phyloP scores from a whole-genome alignment of 2,113 vertebrate species.

The Laticauda colubrina region DNA sequence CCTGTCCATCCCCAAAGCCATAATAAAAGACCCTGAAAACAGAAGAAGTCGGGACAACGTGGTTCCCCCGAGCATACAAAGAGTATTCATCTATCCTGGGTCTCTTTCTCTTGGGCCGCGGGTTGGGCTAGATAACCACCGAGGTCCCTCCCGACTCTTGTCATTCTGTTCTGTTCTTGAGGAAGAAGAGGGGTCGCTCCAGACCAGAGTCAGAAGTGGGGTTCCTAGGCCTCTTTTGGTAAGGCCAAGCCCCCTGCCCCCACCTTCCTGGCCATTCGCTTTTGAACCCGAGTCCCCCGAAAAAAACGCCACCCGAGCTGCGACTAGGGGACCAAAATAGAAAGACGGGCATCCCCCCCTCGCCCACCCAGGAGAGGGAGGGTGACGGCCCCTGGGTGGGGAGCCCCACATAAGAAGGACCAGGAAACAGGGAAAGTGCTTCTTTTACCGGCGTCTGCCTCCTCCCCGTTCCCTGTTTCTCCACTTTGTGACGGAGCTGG shows the following conservation, averaged over 20 bases:
- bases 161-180: neutral
- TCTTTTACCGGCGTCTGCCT: neutral
- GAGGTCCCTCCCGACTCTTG: no score
- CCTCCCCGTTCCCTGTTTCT: neutral
- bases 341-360: fast-evolving
- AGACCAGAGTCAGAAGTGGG: neutral
- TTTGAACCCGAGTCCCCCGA: neutral
- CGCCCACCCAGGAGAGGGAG: neutral
- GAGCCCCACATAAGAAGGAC: neutral
- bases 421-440: neutral
- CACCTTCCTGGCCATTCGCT: neutral
- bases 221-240: neutral
- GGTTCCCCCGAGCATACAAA: neutral
- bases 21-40: neutral
- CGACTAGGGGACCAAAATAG: neutral
- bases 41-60: neutral
- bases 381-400: no score
- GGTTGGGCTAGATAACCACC: no score
- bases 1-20: neutral
- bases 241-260: neutral
- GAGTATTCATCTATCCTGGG: neutral
- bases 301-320: neutral
- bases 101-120: neutral
- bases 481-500: neutral
- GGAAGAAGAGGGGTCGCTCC: neutral